A percentile compares a stretch with the other conserved stretches of the same genome.
Conservation (phyloP, 2,113 vertebrate genomes). For the Plotosus lineatus region DNA sequence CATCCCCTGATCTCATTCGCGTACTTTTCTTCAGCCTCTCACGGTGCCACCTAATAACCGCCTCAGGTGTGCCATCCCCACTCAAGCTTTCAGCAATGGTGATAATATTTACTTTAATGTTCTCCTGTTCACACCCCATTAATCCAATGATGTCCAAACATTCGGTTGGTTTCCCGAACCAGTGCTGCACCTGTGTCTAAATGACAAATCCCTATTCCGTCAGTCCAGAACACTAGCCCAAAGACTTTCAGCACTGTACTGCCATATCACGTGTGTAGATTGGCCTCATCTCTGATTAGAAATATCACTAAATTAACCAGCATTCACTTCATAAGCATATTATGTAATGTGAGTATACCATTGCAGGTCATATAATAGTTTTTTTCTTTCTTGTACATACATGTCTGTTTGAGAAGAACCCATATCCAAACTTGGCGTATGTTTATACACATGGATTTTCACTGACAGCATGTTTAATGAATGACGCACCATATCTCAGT, state of each 20-base stretch:
- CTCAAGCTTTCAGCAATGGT: conserved; percentile 19
- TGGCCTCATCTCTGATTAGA: conserved; percentile 9
- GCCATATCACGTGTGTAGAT: conserved; percentile 26
- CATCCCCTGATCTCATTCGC: neutral
- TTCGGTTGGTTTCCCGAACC: conserved; percentile 28
- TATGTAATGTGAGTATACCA: conserved; percentile 23
- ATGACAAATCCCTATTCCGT: conserved; percentile 12
- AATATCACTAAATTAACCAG: neutral
- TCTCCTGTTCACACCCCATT: conserved; percentile 37
- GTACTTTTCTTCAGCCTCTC: neutral
- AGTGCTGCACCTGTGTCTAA: conserved; percentile 23
- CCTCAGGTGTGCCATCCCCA: conserved; percentile 28
- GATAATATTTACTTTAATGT: conserved; percentile 41
- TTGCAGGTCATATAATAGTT: conserved; percentile 7
- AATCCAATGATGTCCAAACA: conserved; percentile 39
- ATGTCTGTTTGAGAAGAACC: conserved; percentile 7
- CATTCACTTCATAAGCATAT: neutral
- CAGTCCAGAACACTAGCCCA: conserved; percentile 23
- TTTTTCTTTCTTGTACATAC: conserved; percentile 28
- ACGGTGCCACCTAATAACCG: conserved; percentile 29
- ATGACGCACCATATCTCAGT: conserved; percentile 10
- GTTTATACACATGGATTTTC: neutral
- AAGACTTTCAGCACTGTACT: conserved; percentile 48
- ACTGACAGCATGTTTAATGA: conserved; percentile 14
- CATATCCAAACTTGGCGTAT: conserved; percentile 13